These are phyloP conservation scores for Paradisaea rubra DNA, from an alignment of 2,113 vertebrate genomes.

Conservation along the genomic window DNA sequence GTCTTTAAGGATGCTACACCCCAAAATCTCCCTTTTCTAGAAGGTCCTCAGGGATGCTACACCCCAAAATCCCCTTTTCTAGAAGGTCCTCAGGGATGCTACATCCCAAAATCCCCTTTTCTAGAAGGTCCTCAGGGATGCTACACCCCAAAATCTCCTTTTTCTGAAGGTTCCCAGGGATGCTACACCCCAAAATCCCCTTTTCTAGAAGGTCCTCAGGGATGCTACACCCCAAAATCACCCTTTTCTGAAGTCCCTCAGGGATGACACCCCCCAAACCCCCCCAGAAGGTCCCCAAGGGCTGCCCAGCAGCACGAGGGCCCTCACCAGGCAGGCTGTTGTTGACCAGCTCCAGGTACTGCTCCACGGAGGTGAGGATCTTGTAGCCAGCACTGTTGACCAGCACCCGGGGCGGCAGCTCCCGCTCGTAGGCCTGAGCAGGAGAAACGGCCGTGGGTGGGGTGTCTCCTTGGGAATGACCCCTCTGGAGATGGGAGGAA, in stretches of 20 bases:
- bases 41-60: fast-evolving
- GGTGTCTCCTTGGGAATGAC: neutral
- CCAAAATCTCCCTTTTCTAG: neutral
- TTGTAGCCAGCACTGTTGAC: slow-evolving; percentile 91
- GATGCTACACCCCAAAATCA: neutral
- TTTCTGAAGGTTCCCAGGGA: neutral
- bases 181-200: too few species aligned
- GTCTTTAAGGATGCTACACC: too few species aligned
- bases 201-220: neutral
- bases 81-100: neutral
- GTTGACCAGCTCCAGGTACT: slow-evolving; percentile 86
- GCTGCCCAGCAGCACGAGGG: neutral
- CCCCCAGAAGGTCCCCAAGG: neutral
- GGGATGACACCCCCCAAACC: neutral
- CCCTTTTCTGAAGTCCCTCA: neutral
- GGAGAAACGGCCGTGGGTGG: neutral
- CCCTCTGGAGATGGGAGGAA: fast-evolving
- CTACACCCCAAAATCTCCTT: fast-evolving
- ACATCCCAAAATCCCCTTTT: neutral
- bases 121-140: fast-evolving
- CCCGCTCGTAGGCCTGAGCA: slow-evolving; percentile 81
- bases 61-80: neutral
- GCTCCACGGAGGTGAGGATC: slow-evolving; percentile 85
- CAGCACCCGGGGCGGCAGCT: slow-evolving; percentile 75
- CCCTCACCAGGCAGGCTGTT: slow-evolving; percentile 84